These are phyloP conservation scores for Platerodrilus igneus DNA, from an alignment of 2,888 invertebrate species.

Conservation along the genomic window DNA sequence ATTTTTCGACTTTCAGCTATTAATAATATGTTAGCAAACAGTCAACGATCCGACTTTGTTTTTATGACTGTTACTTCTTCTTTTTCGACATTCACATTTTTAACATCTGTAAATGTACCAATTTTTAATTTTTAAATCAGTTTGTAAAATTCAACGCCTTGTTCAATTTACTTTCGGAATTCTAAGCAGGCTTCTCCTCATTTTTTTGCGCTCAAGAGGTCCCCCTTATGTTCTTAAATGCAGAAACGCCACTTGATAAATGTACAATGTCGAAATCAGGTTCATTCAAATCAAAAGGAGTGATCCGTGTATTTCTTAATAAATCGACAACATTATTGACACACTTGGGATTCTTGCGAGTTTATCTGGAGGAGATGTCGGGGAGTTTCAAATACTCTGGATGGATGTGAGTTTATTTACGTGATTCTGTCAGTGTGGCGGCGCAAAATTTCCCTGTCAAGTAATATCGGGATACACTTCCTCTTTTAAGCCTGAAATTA, in stretches of 20 bases:
- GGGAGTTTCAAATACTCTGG: not conserved
- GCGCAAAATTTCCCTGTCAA: slow-evolving; percentile 5
- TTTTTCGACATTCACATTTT: not conserved
- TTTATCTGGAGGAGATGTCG: not conserved
- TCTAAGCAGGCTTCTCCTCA: too few species aligned
- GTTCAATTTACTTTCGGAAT: not conserved
- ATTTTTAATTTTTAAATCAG: slow-evolving; percentile 3
- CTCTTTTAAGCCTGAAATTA: slow-evolving; percentile 3
- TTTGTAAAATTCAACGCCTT: slow-evolving; percentile 1
- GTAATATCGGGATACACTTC: slow-evolving; percentile 1
- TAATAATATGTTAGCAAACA: not conserved
- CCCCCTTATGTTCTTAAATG: not conserved
- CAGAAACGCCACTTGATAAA: slow-evolving; percentile 2
- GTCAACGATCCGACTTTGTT: too few species aligned
- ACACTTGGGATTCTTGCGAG: not conserved
- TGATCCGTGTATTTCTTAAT: slow-evolving; percentile 2
- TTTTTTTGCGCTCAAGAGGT: slow-evolving; percentile 2
- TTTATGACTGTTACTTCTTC: not conserved
- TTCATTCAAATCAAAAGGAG: not conserved
- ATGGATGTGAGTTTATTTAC: not conserved
- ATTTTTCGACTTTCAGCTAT: slow-evolving; percentile 1
- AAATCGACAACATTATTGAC: slow-evolving; percentile 1
- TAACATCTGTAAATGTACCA: not conserved
- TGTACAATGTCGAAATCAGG: not conserved
- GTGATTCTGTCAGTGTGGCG: not conserved